Evolutionary conservation across 2,888 invertebrate species (phyloP).

Genomic region (Fragum whitleyi): DNA sequence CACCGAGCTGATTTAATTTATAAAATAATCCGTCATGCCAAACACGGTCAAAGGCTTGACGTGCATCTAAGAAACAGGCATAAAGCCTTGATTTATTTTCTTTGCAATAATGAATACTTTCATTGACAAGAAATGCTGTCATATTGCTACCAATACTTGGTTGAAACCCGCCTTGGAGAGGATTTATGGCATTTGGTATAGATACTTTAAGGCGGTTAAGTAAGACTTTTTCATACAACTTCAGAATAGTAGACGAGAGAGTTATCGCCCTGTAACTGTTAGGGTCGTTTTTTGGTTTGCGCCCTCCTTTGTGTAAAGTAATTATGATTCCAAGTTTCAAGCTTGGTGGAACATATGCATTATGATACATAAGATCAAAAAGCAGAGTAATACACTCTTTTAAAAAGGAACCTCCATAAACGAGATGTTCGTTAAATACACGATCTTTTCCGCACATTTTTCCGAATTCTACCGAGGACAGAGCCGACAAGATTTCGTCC

Average conservation of each 20-base stretch:
- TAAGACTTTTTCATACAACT: conserved; percentile 24
- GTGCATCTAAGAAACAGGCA: no score
- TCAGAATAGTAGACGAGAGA: conserved; percentile 24
- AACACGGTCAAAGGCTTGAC: no score
- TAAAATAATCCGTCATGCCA: conserved; percentile 30
- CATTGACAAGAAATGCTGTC: conserved; percentile 30
- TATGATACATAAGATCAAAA: no score
- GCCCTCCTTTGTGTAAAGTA: conserved; percentile 27
- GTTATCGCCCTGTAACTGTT: conserved; percentile 37
- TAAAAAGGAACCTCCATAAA: conserved; percentile 15
- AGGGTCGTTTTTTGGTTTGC: conserved; percentile 7
- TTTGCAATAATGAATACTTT: conserved; percentile 5
- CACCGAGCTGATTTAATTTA: conserved; percentile 15
- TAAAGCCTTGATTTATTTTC: no score
- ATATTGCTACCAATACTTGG: conserved; percentile 21
- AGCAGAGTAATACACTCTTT: no score
- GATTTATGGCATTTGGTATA: neutral
- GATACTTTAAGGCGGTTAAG: neutral
- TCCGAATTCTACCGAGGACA: neutral
- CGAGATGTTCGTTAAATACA: conserved; percentile 1
- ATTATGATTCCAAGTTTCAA: conserved; percentile 31
- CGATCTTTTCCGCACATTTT: neutral
- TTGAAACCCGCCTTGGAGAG: conserved; percentile 30
- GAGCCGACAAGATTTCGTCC: neutral
- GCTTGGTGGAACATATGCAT: no score